Percentiles rank a stretch among this genome's conserved stretches.
phyloP scores from a whole-genome alignment of 1,140 invertebrate genomes.

The Cyclina sinensis region DNA sequence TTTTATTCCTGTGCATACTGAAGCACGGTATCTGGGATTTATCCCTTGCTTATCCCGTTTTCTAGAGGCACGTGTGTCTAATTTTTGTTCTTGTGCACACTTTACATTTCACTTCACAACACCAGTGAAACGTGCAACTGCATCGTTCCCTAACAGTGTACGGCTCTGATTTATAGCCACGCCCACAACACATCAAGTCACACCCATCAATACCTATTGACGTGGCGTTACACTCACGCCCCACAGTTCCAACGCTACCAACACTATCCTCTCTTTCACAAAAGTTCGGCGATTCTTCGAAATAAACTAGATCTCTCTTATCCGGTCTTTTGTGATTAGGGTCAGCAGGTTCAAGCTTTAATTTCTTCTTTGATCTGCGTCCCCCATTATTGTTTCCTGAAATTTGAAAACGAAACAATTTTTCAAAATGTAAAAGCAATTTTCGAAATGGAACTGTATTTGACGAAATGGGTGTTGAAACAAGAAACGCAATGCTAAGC shows the following conservation, averaged over 20 bases:
- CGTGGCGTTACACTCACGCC: slow-evolving; percentile 83
- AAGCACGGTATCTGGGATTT: too few species aligned
- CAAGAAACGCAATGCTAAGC: too few species aligned
- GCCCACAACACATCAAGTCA: slow-evolving; percentile 94
- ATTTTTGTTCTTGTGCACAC: slow-evolving; percentile 78
- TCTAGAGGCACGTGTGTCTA: slow-evolving; percentile 73
- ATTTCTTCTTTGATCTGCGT: slow-evolving; percentile 69
- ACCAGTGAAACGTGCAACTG: slow-evolving; percentile 96
- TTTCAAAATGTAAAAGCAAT: too few species aligned
- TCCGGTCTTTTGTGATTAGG: slow-evolving; percentile 81
- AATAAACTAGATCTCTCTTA: slow-evolving; percentile 93
- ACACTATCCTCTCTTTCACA: slow-evolving; percentile 92
- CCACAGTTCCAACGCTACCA: slow-evolving; percentile 93
- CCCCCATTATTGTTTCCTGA: slow-evolving; percentile 76
- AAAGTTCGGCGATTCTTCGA: slow-evolving; percentile 96
- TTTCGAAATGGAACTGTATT: too few species aligned
- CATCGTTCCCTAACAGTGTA: slow-evolving; percentile 92
- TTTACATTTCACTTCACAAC: slow-evolving; percentile 95
- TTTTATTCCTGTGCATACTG: not conserved
- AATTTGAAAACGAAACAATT: not conserved
- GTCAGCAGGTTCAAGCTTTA: slow-evolving; percentile 80
- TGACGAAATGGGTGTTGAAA: too few species aligned
- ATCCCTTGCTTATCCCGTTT: too few species aligned
- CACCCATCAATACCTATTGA: slow-evolving; percentile 94
- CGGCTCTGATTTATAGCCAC: slow-evolving; percentile 94